These are phyloP conservation scores for Callyntrura sp. DNA, from an alignment of 2,888 invertebrate species.

Conservation along the genomic window DNA sequence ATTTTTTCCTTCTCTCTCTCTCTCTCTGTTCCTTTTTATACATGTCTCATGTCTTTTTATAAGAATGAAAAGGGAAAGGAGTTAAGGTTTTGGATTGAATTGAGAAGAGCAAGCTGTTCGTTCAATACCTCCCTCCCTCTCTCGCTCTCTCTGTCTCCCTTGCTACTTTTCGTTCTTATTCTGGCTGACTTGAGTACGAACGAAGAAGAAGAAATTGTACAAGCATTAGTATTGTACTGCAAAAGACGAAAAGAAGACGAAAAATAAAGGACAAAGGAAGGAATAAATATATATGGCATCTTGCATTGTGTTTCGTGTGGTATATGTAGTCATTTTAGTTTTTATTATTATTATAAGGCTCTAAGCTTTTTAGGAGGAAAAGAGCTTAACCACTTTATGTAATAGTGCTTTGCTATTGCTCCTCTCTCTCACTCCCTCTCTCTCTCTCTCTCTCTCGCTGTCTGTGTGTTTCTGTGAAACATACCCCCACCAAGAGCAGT, in stretches of 20 bases:
- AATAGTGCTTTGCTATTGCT: constrained; percentile 49
- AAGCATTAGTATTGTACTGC: neutral
- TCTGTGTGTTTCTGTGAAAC: no score
- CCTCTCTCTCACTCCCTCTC: constrained; percentile 6
- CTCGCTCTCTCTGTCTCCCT: neutral
- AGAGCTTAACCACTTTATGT: constrained; percentile 71
- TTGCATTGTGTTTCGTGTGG: neutral
- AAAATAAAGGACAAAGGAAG: constrained; percentile 4
- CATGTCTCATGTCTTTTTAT: constrained; percentile 1
- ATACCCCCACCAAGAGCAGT: no score
- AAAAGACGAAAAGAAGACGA: neutral
- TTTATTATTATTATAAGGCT: constrained; percentile 44
- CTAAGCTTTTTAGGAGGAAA: constrained; percentile 23
- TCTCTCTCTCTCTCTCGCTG: no score
- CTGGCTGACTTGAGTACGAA: constrained; percentile 5
- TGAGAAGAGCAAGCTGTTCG: constrained; percentile 23
- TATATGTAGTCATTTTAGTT: constrained; percentile 6
- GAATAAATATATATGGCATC: neutral
- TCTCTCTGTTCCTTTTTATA: neutral
- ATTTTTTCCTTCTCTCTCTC: constrained; percentile 13
- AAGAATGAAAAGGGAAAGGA: neutral
- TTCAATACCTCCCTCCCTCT: constrained; percentile 4
- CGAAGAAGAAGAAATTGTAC: neutral
- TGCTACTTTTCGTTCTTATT: neutral
- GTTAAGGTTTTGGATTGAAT: neutral